phyloP scores from a whole-genome alignment of 2,113 vertebrate genomes.

The Sinocyclocheilus rhinocerous region DNA sequence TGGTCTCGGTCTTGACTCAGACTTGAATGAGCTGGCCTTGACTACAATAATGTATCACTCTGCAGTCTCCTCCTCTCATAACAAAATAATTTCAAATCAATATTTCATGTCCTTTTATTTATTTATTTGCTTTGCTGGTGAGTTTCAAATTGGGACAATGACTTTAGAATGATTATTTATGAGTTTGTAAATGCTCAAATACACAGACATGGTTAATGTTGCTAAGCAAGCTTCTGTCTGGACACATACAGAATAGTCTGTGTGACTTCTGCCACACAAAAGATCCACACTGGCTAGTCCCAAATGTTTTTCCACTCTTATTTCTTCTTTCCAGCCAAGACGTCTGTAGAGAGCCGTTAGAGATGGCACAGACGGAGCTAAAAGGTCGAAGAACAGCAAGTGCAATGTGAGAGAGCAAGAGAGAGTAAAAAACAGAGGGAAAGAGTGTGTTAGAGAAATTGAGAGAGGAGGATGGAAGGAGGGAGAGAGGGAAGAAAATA shows the following conservation, averaged over 20 bases:
- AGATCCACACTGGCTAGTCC: neutral
- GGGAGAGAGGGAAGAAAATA: constrained; percentile 27
- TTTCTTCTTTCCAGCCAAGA: constrained; percentile 10
- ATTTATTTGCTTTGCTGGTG: too few species aligned
- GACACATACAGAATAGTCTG: neutral
- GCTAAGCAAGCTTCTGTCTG: neutral
- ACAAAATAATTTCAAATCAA: too few species aligned
- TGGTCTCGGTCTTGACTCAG: too few species aligned
- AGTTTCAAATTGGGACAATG: too few species aligned
- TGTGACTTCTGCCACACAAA: neutral
- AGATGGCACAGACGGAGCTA: neutral
- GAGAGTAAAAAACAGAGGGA: neutral
- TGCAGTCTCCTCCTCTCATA: too few species aligned
- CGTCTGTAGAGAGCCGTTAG: neutral
- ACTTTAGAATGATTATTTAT: too few species aligned
- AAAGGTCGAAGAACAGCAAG: constrained; percentile 54
- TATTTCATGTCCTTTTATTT: too few species aligned
- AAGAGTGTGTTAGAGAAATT: neutral
- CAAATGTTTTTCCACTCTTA: neutral
- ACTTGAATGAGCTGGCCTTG: too few species aligned
- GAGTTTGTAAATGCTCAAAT: neutral
- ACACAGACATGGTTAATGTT: neutral
- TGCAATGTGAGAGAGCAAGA: constrained; percentile 52
- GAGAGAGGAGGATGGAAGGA: constrained; percentile 32
- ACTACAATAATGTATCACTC: too few species aligned